Percentiles rank a stretch among this genome's conserved stretches.
These are phyloP conservation scores for Phocoena phocoena DNA, from an alignment of 2,113 vertebrate genomes.

Conservation along the genomic window DNA sequence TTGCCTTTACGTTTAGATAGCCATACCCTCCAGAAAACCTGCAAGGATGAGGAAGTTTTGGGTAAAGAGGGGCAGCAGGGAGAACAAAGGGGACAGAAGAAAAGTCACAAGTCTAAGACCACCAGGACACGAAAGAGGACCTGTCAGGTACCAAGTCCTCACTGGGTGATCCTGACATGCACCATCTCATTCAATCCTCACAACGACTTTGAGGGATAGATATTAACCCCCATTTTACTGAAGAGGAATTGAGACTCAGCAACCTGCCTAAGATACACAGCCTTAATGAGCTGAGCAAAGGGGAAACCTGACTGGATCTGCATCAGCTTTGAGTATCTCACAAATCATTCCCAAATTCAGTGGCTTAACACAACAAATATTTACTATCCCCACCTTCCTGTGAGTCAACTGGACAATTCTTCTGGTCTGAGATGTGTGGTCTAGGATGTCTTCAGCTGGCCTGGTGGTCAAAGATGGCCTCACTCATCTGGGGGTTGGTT, in stretches of 20 bases:
- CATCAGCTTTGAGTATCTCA: not conserved
- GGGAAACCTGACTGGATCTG: not conserved
- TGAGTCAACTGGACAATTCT: not conserved
- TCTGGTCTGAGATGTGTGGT: not conserved
- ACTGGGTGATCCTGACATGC: accelerated
- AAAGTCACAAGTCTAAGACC: not conserved
- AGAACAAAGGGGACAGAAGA: not conserved
- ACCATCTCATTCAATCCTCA: not conserved
- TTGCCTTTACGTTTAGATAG: not conserved
- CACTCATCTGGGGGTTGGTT: not conserved
- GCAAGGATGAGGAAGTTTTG: not conserved
- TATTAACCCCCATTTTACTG: no score
- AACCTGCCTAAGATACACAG: not conserved
- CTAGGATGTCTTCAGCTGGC: not conserved
- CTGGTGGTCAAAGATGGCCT: not conserved
- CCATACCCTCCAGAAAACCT: not conserved
- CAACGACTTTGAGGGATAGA: not conserved
- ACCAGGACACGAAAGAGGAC: not conserved
- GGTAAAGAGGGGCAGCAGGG: not conserved
- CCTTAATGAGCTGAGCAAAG: not conserved
- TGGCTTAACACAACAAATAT: not conserved
- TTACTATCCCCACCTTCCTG: not conserved
- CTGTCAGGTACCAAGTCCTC: not conserved
- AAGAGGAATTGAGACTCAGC: not conserved
- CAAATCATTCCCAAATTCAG: not conserved